Evolutionary conservation across 2,113 vertebrate genomes (phyloP).

Genomic region (Crypturellus undulatus): DNA sequence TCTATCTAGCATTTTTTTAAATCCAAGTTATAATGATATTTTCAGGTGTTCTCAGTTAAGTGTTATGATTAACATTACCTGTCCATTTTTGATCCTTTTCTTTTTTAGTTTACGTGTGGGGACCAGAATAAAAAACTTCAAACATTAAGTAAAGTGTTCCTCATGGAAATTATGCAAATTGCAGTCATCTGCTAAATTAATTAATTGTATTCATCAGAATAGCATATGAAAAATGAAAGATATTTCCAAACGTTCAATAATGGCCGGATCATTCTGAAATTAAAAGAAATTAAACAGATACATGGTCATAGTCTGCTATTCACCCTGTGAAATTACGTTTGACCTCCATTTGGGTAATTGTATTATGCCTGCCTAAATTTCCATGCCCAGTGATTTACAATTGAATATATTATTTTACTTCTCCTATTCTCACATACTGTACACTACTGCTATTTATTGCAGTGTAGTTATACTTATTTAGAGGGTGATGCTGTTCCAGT

Average conservation of each 20-base stretch:
- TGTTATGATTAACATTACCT: neutral
- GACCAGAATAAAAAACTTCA: neutral
- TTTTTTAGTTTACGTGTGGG: neutral
- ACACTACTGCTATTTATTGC: slow-evolving; percentile 31
- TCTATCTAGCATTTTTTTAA: neutral
- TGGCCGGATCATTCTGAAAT: slow-evolving; percentile 32
- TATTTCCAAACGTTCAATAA: slow-evolving; percentile 57
- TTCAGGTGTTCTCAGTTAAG: neutral
- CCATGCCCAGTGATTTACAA: slow-evolving; percentile 46
- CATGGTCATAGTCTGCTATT: slow-evolving; percentile 50
- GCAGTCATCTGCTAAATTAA: slow-evolving; percentile 25
- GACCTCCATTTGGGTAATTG: slow-evolving; percentile 54
- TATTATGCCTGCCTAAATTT: slow-evolving; percentile 59
- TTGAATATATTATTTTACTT: slow-evolving; percentile 44
- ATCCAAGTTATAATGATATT: neutral
- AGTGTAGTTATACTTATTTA: neutral
- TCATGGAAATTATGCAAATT: slow-evolving; percentile 51
- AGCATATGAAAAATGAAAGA: slow-evolving; percentile 49
- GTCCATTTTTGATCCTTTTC: neutral
- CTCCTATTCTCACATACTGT: neutral
- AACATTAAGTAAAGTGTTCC: neutral
- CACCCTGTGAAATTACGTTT: slow-evolving; percentile 70
- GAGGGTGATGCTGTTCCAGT: neutral
- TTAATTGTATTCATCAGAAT: slow-evolving; percentile 32
- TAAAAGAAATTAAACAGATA: slow-evolving; percentile 52